Percentiles rank a stretch among this genome's conserved stretches.
Evolutionary conservation across 2,113 vertebrate genomes (phyloP).

Genomic region (Hipposideros armiger): DNA sequence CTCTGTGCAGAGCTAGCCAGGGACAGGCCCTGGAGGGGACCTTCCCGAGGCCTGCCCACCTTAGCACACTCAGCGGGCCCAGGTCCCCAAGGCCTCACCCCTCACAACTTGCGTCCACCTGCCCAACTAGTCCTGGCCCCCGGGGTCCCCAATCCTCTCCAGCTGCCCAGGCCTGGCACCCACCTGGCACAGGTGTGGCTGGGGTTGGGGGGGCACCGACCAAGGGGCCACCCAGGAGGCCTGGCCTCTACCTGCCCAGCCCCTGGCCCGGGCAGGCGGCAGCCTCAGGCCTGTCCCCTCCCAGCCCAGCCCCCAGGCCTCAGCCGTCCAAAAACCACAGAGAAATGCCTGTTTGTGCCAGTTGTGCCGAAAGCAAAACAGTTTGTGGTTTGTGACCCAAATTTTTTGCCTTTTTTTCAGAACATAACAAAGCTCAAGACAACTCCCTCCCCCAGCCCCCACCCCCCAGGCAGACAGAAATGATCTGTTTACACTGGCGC

Average conservation of each 20-base stretch:
- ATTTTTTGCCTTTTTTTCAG: constrained; percentile 82
- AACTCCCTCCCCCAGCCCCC: constrained; percentile 62
- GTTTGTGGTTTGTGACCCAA: constrained; percentile 84
- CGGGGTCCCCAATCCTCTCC: accelerated
- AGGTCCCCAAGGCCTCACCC: neutral
- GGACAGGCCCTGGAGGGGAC: neutral
- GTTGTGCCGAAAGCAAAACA: constrained; percentile 80
- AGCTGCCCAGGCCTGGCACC: neutral
- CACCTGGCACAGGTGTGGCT: neutral
- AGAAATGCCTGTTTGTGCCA: constrained; percentile 81
- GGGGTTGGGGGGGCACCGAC: neutral
- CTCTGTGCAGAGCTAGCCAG: neutral
- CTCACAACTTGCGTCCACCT: neutral
- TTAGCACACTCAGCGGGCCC: accelerated
- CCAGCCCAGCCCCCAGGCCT: constrained; percentile 69
- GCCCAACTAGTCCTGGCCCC: neutral
- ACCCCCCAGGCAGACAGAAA: constrained; percentile 69
- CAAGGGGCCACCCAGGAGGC: neutral
- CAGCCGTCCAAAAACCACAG: constrained; percentile 73
- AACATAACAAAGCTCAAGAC: constrained; percentile 84
- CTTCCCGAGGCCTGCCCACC: no score
- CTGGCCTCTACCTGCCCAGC: constrained; percentile 50
- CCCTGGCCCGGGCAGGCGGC: neutral
- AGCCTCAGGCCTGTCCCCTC: constrained; percentile 49
- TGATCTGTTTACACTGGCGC: constrained; percentile 75